Evolutionary conservation across 1,140 invertebrate species (phyloP), one percentile per base, ranked within the genome.

Genomic region (Notospermus geniculatus): DNA sequence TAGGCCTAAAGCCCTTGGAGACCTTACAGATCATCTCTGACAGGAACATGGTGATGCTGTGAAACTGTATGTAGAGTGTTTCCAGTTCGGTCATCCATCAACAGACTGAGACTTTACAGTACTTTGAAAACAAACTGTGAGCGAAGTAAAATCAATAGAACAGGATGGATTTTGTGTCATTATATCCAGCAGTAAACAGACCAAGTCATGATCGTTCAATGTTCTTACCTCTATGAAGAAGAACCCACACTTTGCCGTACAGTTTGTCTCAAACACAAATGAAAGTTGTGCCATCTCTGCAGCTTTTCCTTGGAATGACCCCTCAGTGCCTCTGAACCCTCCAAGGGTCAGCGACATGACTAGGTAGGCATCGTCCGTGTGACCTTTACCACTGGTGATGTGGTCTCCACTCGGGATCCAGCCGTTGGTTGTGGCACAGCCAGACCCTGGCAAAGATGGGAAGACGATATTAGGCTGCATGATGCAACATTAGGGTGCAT

Each of bases 221-320:
- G n/a, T n/a, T 67, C 68, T 67, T 68, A 85, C 85, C 71, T 83
- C 79, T 78, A 86, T 81, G 55, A 86, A 85, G n/a, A 82, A 67
- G 59, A 86, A 79, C 62, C 81, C 78, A 69, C 85, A 86, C 30
- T 81, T 72, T 11, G 67, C 70, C 1, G 69, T 62, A 70, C 85
- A 86, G n/a, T 75, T 66, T n/a, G 83, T 67, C 62, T 86, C 80
- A 71, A 86, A 85, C 9, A 73, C 74, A 69, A 86, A 86, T 2
- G 70, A 73, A 5, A 86, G 68, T 23, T 75, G 70, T 17, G 82
- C 83, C 2, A 84, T 76, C 54, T 80, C 75, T n/a, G 72, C 67
- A n/a, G 74, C 69, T 53, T 78, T 74, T 0, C 81, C 83, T 46
- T 78, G 76, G 5, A 79, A 68, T 32, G 76, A 68, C 5, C 78